Base-by-base conservation (phyloP, 2,888 invertebrate species). In the Apodemia mormo region DNA sequence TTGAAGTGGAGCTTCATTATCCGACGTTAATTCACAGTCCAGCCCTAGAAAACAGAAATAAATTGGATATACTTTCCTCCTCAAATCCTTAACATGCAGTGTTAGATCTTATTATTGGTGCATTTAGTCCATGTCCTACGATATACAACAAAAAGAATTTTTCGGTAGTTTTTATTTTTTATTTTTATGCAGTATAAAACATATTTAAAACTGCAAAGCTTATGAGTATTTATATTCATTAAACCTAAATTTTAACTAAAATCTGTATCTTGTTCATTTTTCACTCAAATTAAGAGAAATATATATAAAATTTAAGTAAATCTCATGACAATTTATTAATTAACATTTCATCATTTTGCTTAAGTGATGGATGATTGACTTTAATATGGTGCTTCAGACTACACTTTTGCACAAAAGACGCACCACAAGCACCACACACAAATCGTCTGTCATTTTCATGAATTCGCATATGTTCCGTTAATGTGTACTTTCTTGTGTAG, bases 11-110 rank as follows among this genome's bases (percentile, higher is more conserved):
- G 73, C 81, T 82, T 78, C 79, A 73, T 74, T 79, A 76, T 77
- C 78, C 77, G 75, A 76, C 71, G 77, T 68, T 74, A 76, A 76
- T 77, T 79, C 75, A 73, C 79, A 76, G 81, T 84, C 82, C 82
- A 77, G 74, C 80, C 92, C 92, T 92, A 92, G 89, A 92, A 61
- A 91, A 90, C 82, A 89, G 82, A 89, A 82, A 89, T 72, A 81
- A 76, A 80, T 74, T 73, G 74, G 77, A 75, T 79, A 77, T 76
- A 81, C 75, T 78, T 76, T 73, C 69, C 66, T 73, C 74, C 76
- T 74, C 72, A 72, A 71, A 76, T 74, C 72, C 75, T 74, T 73
- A 71, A 75, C 75, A 78, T 78, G 78, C 77, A 76, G 72, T 72
- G 73, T 73, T 69, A 74, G 68, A 68, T 73, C 66, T 71, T 68